Conservation (phyloP, 2,113 vertebrate species). For the Tyrannus savana region DNA sequence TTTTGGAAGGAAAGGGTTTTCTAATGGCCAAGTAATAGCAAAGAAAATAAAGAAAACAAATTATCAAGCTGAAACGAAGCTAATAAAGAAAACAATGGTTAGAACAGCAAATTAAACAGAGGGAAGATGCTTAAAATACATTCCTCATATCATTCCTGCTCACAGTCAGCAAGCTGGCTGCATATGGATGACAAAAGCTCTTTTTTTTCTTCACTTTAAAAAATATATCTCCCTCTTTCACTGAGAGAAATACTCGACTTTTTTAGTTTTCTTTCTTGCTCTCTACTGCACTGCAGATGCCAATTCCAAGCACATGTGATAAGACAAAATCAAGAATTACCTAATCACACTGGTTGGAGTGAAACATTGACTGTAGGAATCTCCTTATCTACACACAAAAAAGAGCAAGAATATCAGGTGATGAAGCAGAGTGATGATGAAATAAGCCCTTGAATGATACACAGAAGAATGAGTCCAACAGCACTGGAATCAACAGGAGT, state of each 20-base stretch:
- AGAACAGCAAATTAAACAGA: not conserved
- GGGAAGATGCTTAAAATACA: not conserved
- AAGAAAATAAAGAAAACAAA: slow-evolving; percentile 10
- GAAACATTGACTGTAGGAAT: not conserved
- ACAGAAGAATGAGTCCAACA: not conserved
- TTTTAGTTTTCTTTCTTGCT: not conserved
- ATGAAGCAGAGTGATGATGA: not conserved
- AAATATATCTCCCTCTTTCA: not conserved
- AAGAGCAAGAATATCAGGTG: not conserved
- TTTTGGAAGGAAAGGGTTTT: slow-evolving; percentile 2
- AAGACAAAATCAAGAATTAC: not conserved
- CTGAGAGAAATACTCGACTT: not conserved
- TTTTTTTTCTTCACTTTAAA: not conserved
- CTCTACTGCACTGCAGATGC: not conserved
- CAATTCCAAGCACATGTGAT: not conserved
- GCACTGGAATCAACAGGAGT: not conserved
- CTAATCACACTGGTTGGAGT: not conserved
- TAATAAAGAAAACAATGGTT: not conserved
- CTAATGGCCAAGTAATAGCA: not conserved
- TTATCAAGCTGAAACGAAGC: not conserved
- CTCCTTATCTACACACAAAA: not conserved
- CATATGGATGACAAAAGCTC: not conserved
- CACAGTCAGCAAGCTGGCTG: not conserved
- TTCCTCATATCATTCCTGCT: not conserved
- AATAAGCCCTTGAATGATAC: not conserved